Evolutionary conservation across 2,797 vertebrate genomes (phyloP), one percentile per base, ranked within the genome.

Genomic region (Fringilla coelebs): DNA sequence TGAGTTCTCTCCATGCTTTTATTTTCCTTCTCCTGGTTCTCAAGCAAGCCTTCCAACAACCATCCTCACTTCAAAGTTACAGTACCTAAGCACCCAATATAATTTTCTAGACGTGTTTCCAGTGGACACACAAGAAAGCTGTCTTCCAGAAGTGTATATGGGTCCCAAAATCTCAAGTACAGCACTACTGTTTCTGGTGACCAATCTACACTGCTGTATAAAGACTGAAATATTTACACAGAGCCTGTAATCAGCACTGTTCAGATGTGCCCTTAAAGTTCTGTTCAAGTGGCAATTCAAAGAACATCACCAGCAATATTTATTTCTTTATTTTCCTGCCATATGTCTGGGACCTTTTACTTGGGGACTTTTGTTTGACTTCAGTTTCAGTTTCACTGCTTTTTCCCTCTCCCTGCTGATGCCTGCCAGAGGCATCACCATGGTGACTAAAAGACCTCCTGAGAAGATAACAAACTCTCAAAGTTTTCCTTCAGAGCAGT

Each of bases 391-490:
- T 85, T 89, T 92, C 76, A 55, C 29, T 68, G 52, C 2, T 6
- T 66, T 72, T 74, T 49, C 31, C 7, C 2, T 3, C 13, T 48
- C 58, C 51, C 60, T 15, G 45, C 48, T 89, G 60, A 65, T 90
- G 66, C 68, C 80, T 95, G 85, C 89, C 94, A 91, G 77, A 96
- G 88, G 91, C 94, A 96, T 96, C 83, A 36, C 92, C 93, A 96
- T 94, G 85, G 89, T 72, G 87, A 98, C 97, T 95, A 89, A 91
- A 82, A 95, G 95, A 97, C 95, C 94, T 68, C 95, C 95, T 93
- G 86, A 97, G 96, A 96, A 48, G 94, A 96, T 96, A 97, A 97
- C 70, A 93, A 97, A 97, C 84, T 68, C 89, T 95, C 93, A 78
- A 95, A 95, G 77, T 92, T 96, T 96, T 94, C 58, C 85, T 96